A percentile compares a stretch with the other conserved stretches of the same genome.
phyloP scores from a whole-genome alignment of 2,888 invertebrate genomes.

The Acronicta psi region DNA sequence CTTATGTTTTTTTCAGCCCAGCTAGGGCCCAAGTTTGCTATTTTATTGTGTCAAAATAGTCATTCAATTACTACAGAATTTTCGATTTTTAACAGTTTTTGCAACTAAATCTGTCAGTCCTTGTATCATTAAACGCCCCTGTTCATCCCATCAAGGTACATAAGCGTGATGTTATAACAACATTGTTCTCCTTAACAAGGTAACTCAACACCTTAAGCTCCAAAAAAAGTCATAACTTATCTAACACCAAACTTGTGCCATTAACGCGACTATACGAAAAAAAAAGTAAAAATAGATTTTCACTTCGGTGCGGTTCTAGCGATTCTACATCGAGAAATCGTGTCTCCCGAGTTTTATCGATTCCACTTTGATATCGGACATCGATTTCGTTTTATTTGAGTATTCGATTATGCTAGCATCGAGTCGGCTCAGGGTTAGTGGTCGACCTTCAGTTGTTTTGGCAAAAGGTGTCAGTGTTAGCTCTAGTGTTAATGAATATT shows the following conservation, averaged over 20 bases:
- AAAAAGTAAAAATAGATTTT: constrained; percentile 24
- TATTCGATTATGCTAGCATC: constrained; percentile 49
- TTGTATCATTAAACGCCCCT: too few species aligned
- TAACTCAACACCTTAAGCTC: background rate
- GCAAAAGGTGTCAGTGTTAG: constrained; percentile 35
- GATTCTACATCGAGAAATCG: constrained; percentile 40
- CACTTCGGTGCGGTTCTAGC: constrained; percentile 19
- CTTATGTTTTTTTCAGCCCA: too few species aligned
- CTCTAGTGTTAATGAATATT: constrained; percentile 36
- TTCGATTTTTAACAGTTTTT: too few species aligned
- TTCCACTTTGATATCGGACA: constrained; percentile 46
- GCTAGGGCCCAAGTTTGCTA: too few species aligned
- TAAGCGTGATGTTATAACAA: too few species aligned
- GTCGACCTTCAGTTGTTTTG: constrained; percentile 37
- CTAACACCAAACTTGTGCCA: constrained; percentile 6
- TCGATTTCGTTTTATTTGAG: constrained; percentile 51
- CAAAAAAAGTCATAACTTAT: constrained; percentile 12
- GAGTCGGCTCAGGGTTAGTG: constrained; percentile 51
- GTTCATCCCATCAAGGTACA: too few species aligned
- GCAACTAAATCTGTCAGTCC: too few species aligned
- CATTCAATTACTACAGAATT: too few species aligned
- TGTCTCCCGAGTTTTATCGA: constrained; percentile 51
- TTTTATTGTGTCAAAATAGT: too few species aligned
- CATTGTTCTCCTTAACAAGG: background rate
- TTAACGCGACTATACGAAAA: constrained; percentile 7